Evolutionary conservation across 2,113 vertebrate genomes (phyloP).

Genomic region (Oryctolagus cuniculus): DNA sequence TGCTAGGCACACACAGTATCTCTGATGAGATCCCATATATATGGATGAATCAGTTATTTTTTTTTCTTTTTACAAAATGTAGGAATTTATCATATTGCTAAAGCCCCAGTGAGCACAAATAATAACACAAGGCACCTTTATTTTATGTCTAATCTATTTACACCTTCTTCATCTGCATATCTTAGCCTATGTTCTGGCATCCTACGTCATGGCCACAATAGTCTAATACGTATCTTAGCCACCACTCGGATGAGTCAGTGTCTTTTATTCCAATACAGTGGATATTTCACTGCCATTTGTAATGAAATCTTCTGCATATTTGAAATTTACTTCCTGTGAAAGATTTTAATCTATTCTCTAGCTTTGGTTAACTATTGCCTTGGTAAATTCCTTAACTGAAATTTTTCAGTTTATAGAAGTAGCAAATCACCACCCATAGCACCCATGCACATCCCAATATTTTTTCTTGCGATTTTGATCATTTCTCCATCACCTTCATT

Average conservation of each 20-base stretch:
- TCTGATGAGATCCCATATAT: not conserved
- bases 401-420: not conserved
- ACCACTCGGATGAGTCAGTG: not conserved
- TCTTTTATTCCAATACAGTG: not conserved
- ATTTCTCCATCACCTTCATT: not conserved
- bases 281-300: not conserved
- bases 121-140: not conserved
- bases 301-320: not conserved
- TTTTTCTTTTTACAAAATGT: not conserved
- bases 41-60: not conserved
- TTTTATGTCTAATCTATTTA: not conserved
- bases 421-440: not conserved
- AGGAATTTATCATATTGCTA: not conserved
- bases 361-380: not conserved
- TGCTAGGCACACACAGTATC: not conserved
- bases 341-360: not conserved
- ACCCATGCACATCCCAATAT: too few relatives aligned
- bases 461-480: not conserved
- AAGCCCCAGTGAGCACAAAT: not conserved
- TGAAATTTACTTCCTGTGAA: not conserved
- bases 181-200: not conserved
- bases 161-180: not conserved
- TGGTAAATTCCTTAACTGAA: not conserved
- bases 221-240: not conserved
- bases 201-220: not conserved